Base-by-base conservation (phyloP, 2,888 invertebrate genomes). In the Nineta flava region DNA sequence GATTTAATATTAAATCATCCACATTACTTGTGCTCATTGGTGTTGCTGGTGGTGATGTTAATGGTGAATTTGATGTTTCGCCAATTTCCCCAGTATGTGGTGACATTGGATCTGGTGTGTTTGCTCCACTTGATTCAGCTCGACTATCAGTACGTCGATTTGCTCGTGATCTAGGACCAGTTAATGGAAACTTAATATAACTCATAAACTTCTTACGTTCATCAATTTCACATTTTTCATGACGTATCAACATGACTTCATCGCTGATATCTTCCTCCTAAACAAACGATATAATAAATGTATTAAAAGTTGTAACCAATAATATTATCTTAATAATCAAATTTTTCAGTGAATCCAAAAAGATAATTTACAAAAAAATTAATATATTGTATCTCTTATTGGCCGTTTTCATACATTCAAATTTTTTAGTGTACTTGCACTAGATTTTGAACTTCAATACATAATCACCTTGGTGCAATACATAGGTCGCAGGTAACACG, bases 201-300 rank as follows among this genome's bases (percentile, higher is more conserved):
- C 72, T 74, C 61, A 77, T 66, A 66, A 81, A 85, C 56, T 84
- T 83, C 59, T 81, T 82, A 54, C 83, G 81, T 68, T 95, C 95
- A 55, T 85, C 84, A 10, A 72, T 69, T 67, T 88, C 88, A 55
- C 82, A 81, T 54, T 81, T 79, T 47, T 79, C 76, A 66, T 95
- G 95, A 2, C 93, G 77, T 41, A 69, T 62, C 3, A 71, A 63
- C 57, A 83, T 79, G 1, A 81, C 75, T 52, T 80, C 79, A 52
- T 92, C 90, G 0, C 85, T 81, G 52, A 87, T 70, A 65, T 93
- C 91, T 65, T 93, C 92, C 48, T 74, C 71, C 76, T 75, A 54
- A 13, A 47, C 10, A 26, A 54, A 57, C 45, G n/a, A 26, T 16
- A 44, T 12, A 47, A 38, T 34, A 9, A 17, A 47, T 17, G 9